Evolutionary conservation across 2,113 vertebrate species (phyloP).

Genomic region (Lycocorax pyrrhopterus): DNA sequence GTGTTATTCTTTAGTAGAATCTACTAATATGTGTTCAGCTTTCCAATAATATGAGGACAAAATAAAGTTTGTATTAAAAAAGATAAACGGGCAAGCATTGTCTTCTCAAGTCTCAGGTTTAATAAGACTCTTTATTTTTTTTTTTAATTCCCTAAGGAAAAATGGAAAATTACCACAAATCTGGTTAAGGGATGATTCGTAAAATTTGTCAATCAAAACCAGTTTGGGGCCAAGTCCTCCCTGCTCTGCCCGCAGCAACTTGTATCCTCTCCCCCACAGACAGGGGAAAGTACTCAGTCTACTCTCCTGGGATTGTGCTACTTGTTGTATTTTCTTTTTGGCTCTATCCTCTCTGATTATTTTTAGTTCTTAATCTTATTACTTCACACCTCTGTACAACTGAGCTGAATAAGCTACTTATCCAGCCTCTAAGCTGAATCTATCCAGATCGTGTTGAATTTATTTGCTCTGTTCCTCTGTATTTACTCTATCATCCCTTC

Average conservation of each 20-base stretch:
- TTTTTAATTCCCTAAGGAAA: neutral
- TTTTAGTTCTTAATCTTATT: constrained; percentile 76
- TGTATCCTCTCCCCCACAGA: neutral
- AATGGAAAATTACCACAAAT: neutral
- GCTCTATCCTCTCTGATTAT: constrained; percentile 39
- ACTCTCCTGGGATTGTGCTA: constrained; percentile 17
- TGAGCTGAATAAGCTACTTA: constrained; percentile 77
- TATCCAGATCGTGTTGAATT: constrained; percentile 58
- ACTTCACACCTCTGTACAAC: constrained; percentile 71
- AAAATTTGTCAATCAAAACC: neutral
- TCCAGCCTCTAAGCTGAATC: constrained; percentile 56
- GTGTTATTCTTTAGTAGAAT: neutral
- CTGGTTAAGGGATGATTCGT: neutral
- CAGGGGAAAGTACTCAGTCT: neutral
- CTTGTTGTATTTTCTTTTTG: constrained; percentile 66
- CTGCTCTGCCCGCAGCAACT: neutral
- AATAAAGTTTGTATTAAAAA: neutral
- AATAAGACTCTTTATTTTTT: neutral
- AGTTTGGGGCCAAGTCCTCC: neutral
- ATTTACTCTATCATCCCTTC: constrained; percentile 38
- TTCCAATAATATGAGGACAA: neutral
- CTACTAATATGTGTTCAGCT: neutral
- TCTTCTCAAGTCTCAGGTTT: neutral
- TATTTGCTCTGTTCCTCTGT: constrained; percentile 62
- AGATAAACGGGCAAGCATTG: neutral